Percentiles rank a stretch among this genome's conserved stretches.
phyloP scores from a whole-genome alignment of 2,113 vertebrate genomes.

The Hucho hucho region DNA sequence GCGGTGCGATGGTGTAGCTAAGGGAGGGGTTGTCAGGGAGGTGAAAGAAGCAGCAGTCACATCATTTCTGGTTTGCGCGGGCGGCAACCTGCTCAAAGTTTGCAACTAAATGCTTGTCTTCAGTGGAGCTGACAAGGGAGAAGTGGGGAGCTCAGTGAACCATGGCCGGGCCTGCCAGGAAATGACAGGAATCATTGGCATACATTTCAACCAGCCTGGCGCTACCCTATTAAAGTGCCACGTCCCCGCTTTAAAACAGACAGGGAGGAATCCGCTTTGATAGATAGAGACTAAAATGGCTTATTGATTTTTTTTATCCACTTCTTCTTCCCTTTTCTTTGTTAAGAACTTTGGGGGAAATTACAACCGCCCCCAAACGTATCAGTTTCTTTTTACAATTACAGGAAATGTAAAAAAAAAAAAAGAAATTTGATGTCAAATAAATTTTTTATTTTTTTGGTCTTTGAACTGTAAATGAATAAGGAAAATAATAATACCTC shows the following conservation, averaged over 20 bases:
- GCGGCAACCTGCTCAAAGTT: constrained; percentile 94
- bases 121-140: constrained; percentile 97
- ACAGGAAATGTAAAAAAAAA: too few species aligned
- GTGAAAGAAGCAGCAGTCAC: constrained; percentile 86
- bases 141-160: constrained; percentile 97
- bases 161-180: constrained; percentile 97
- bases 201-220: constrained; percentile 99
- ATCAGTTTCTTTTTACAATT: background rate
- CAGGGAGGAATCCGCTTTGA: constrained; percentile 99
- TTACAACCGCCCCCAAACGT: constrained; percentile 55
- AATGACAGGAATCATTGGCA: constrained; percentile 99
- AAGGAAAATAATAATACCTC: too few species aligned
- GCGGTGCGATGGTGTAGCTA: constrained; percentile 78
- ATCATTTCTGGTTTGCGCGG: constrained; percentile 98
- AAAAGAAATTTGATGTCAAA: too few species aligned
- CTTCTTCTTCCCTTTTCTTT: constrained; percentile 63
- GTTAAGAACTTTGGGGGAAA: constrained; percentile 83
- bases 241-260: constrained; percentile 96
- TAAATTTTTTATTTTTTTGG: too few species aligned
- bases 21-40: constrained; percentile 64
- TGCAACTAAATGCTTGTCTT: constrained; percentile 99
- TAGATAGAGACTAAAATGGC: constrained; percentile 99
- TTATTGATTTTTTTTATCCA: constrained; percentile 90
- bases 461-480: too few species aligned
- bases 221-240: constrained; percentile 99